These are phyloP conservation scores for Taphrorychus bicolor DNA, from an alignment of 2,888 invertebrate species.

Conservation along the genomic window DNA sequence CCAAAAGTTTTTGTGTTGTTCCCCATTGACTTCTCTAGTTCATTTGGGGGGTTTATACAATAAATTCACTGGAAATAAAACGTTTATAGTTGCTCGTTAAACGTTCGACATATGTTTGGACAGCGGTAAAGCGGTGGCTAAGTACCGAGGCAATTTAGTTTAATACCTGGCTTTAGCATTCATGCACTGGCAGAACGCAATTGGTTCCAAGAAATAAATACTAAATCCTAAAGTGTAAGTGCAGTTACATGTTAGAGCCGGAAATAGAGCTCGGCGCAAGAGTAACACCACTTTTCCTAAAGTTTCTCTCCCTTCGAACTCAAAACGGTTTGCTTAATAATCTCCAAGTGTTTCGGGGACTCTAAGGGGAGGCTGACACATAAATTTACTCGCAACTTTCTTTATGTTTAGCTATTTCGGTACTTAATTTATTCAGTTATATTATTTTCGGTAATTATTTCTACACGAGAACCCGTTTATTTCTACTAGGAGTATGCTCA, in stretches of 20 bases:
- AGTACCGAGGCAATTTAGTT: not conserved
- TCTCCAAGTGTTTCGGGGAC: not conserved
- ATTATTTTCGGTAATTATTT: no score
- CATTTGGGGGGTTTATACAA: not conserved
- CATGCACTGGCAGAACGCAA: not conserved
- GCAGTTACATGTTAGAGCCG: constrained; percentile 10
- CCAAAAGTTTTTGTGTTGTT: no score
- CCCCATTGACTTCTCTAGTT: no score
- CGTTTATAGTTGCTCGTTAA: not conserved
- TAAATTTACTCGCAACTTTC: no score
- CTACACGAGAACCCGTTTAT: no score
- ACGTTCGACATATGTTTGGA: not conserved
- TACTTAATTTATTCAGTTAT: no score
- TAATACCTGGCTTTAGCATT: not conserved
- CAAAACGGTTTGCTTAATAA: not conserved
- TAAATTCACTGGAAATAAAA: not conserved
- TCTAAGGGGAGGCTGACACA: not conserved
- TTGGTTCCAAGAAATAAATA: not conserved
- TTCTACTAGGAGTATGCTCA: no score
- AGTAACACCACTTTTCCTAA: constrained; percentile 7
- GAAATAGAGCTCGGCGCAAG: constrained; percentile 1
- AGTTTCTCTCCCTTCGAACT: not conserved
- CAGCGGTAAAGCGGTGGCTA: not conserved
- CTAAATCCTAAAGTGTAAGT: constrained; percentile 3
- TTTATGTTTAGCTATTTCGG: no score